phyloP scores from a whole-genome alignment of 2,113 vertebrate species.

The Eretmochelys imbricata region DNA sequence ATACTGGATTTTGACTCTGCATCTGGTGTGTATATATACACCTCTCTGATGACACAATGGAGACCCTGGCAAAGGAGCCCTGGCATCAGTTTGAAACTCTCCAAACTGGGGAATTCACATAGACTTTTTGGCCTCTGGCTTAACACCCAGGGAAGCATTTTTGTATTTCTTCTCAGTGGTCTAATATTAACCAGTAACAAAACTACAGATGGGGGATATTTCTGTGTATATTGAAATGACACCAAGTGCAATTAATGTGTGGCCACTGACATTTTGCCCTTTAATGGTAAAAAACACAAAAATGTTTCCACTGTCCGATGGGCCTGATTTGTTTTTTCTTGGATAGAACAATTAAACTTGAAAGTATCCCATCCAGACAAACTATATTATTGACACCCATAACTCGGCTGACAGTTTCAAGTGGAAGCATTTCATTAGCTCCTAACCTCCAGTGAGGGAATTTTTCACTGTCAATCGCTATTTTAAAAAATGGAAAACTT shows the following conservation, averaged over 20 bases:
- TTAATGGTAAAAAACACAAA: not conserved
- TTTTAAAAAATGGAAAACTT: constrained; percentile 26
- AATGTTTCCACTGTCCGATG: not conserved
- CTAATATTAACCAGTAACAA: not conserved
- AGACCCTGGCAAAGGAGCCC: not conserved
- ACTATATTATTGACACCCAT: not conserved
- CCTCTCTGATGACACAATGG: not conserved
- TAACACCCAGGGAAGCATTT: not conserved
- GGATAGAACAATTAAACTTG: not conserved
- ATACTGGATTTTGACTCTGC: not conserved
- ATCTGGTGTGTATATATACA: rapidly evolving
- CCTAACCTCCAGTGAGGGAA: not conserved
- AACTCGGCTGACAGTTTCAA: constrained; percentile 22
- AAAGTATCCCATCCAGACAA: constrained; percentile 3
- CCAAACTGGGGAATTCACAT: not conserved
- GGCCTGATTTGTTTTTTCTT: constrained; percentile 11
- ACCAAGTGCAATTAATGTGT: not conserved
- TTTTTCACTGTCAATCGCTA: not conserved
- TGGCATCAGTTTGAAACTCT: not conserved
- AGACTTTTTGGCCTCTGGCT: rapidly evolving
- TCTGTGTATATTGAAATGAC: not conserved
- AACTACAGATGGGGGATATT: not conserved
- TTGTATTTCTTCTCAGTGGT: not conserved
- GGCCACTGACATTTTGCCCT: not conserved
- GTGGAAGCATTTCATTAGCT: not conserved